Base-by-base conservation (phyloP, 2,113 vertebrate species). In the Cryptomyrus ogoouensis region DNA sequence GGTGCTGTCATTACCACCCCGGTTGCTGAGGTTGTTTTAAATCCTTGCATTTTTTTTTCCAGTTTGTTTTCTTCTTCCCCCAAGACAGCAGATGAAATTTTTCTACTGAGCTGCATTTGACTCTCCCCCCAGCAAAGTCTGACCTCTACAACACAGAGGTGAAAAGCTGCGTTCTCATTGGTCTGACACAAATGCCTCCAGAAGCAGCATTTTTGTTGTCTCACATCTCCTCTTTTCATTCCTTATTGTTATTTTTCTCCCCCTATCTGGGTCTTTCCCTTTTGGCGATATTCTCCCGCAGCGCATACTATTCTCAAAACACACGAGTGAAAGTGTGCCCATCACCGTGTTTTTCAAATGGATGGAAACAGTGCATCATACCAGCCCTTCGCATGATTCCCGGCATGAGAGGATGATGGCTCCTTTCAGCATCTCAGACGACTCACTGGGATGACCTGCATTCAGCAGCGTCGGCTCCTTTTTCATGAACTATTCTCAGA, bases 101-200 rank as follows among this genome's bases (percentile, higher is more conserved):
- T 93, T 90, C 91, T 87, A 93, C 89, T 93, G 88, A 91, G 92
- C 92, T 93, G 89, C 91, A 90, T 90, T 93, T 94, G 93, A 94
- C 94, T 94, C 88, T 91, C 94, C 95, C 95, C 62, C 92, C 92
- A 94, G 96, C 95, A 1, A 92, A 92, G 77, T 66, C 91, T 95
- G 94, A 96, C 96, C 96, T 95, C 94, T 95, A 94, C 92, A 92
- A 94, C 92, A 91, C 92, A 94, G 94, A 96, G 95, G 95, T 96
- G 95, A 95, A 94, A 93, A 53, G 90, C 94, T 94, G 90, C 93
- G 92, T 95, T 96, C 94, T 95, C 93, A 92, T 90, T 93, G 94
- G 94, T 94, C 94, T 93, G 94, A 90, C 93, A 94, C 93, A 95
- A 95, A 93, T 94, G 94, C 95, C 94, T 95, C 93, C 93, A 95